Evolutionary conservation across 2,888 invertebrate species (phyloP), one percentile per base, ranked within the genome.

Genomic region (Deilephila elpenor): DNA sequence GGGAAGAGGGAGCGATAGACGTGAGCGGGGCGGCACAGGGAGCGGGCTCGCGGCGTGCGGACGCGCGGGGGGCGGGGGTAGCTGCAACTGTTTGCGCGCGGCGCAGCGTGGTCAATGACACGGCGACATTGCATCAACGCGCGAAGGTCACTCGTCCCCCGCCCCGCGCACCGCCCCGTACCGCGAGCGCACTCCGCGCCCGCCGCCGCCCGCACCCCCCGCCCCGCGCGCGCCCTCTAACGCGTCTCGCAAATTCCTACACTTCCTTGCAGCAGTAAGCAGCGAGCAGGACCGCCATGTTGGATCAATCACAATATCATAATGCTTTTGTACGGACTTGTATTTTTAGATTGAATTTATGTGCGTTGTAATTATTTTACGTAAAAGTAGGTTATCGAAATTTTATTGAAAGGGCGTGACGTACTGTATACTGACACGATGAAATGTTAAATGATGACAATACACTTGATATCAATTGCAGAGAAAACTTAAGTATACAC

Each of bases 41-140:
- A 82, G 85, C 79, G 81, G 81, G 84, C 82, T 85, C 79, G 82
- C 80, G 82, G 83, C 80, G 84, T 75, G 84, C 76, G 84, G 78
- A 83, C 56, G 56, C n/a, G 56, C n/a, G 56, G 56, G 56, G 19
- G n/a, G 44, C 77, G 76, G 79, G 77, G 79, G 80, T 78, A 79
- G 84, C 80, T 85, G 87, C 86, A 86, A 87, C 86, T 88, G 88
- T 86, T 86, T 85, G 87, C 84, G 85, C 82, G 87, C 81, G 82
- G 86, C 81, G 85, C 82, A 81, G 84, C 86, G 89, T 92, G 93
- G 93, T 93, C 94, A 93, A 93, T 93, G 94, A 94, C 94, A 93
- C 93, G 89, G 90, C 93, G 94, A 94, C 94, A 94, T 94, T 94
- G 94, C 93, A 93, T 91, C 93, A 91, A 91, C 90, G 92, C 92